A percentile compares a stretch with the other conserved stretches of the same genome.
phyloP scores from a whole-genome alignment of 2,113 vertebrate genomes.

The Geococcyx californianus region DNA sequence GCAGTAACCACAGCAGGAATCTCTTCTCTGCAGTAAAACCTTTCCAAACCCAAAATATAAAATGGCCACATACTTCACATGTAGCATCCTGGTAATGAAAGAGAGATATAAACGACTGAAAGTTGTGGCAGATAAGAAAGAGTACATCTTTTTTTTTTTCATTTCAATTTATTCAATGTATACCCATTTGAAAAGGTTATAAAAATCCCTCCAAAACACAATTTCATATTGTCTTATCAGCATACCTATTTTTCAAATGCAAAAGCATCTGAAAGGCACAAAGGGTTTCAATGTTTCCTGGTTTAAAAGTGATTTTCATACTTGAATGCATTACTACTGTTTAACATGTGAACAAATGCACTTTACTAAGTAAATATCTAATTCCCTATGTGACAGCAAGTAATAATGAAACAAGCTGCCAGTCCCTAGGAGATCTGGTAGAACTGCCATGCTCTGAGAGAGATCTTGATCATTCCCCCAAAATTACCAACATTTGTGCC shows the following conservation, averaged over 20 bases:
- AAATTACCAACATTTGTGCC: background rate
- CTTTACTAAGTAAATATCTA: background rate
- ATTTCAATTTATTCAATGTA: background rate
- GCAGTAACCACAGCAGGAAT: background rate
- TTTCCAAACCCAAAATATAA: background rate
- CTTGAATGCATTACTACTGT: background rate
- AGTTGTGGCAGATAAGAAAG: background rate
- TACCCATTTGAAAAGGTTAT: background rate
- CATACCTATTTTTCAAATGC: background rate
- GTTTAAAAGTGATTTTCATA: constrained; percentile 13
- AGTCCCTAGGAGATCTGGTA: background rate
- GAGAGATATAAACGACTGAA: background rate
- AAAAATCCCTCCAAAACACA: background rate
- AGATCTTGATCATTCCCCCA: background rate
- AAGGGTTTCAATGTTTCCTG: constrained; percentile 7
- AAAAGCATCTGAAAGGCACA: background rate
- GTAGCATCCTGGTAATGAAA: background rate
- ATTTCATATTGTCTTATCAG: background rate
- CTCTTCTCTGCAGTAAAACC: background rate
- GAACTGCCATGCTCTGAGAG: background rate
- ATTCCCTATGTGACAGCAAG: background rate
- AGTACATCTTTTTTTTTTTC: fast-evolving
- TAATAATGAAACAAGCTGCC: background rate
- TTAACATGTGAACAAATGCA: background rate
- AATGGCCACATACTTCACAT: background rate